These are phyloP conservation scores for Notarius quadriscutis DNA, from an alignment of 2,113 vertebrate species.

Conservation along the genomic window DNA sequence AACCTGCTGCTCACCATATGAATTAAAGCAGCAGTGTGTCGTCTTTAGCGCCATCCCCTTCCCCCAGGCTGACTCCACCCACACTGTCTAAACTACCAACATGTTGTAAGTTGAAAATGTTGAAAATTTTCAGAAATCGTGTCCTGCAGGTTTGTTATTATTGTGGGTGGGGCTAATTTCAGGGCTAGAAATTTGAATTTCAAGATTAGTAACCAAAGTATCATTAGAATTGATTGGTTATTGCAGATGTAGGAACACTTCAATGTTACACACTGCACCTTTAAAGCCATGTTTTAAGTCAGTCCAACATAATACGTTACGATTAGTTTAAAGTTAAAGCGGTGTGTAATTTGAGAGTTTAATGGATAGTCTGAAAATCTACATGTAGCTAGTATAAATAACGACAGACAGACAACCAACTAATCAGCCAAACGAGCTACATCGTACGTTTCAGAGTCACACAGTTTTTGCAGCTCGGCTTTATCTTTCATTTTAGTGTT, in stretches of 20 bases:
- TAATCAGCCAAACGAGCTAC: background rate
- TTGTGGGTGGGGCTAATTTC: background rate
- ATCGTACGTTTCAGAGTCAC: background rate
- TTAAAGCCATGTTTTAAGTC: background rate
- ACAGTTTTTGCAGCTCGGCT: background rate
- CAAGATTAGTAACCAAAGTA: background rate
- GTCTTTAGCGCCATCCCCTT: background rate
- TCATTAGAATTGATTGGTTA: background rate
- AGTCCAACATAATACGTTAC: background rate
- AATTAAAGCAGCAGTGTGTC: background rate
- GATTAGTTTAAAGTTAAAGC: background rate
- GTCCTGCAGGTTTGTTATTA: background rate
- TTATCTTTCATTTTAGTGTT: background rate
- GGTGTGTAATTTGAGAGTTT: background rate
- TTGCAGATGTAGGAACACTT: background rate
- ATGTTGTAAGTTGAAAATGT: too few species aligned
- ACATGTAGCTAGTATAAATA: background rate
- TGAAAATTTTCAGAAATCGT: background rate
- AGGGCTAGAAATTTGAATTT: background rate
- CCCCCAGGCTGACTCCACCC: background rate
- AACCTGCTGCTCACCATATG: background rate
- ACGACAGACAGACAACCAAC: background rate
- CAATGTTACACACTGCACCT: background rate
- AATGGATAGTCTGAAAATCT: background rate
- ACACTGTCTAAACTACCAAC: background rate